Evolutionary conservation across 2,113 vertebrate genomes (phyloP).

Genomic region (Sapajus apella): DNA sequence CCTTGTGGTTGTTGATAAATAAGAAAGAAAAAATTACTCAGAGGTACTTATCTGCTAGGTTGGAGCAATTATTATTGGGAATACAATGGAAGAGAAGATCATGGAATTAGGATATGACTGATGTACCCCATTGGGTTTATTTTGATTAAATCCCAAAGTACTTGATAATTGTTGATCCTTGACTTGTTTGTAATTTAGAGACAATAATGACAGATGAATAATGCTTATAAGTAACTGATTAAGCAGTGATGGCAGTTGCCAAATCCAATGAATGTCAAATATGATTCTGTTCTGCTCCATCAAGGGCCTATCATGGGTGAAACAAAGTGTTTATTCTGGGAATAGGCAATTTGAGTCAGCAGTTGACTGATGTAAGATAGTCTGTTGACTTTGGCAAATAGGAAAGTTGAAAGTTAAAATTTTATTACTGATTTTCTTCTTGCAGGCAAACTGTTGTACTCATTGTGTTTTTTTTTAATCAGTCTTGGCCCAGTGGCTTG

Average conservation of each 20-base stretch:
- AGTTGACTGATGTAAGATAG: not conserved
- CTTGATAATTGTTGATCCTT: conserved; percentile 31
- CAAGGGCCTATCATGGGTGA: not conserved
- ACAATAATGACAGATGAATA: conserved; percentile 54
- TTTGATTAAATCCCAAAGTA: conserved; percentile 44
- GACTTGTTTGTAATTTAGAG: conserved; percentile 46
- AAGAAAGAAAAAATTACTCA: conserved; percentile 32
- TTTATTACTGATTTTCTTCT: not conserved
- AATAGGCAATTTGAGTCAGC: not conserved
- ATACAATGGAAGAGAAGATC: not conserved
- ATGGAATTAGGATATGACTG: not conserved
- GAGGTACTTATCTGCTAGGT: not conserved
- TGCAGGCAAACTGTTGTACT: not conserved
- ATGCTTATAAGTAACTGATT: conserved; percentile 35
- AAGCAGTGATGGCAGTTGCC: conserved; percentile 3
- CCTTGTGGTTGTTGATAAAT: conserved; percentile 46
- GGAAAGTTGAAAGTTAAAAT: not conserved
- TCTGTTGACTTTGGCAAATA: conserved; percentile 19
- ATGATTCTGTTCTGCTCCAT: not conserved
- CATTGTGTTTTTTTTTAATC: conserved; percentile 30
- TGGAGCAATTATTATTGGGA: not conserved
- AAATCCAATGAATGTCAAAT: conserved; percentile 50
- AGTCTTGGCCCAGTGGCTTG: not conserved
- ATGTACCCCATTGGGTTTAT: not conserved
- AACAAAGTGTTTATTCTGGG: conserved; percentile 38